A percentile compares a stretch with the other conserved stretches of the same genome.
Conservation (phyloP, 23 tunicate species). For the Styela clava region DNA sequence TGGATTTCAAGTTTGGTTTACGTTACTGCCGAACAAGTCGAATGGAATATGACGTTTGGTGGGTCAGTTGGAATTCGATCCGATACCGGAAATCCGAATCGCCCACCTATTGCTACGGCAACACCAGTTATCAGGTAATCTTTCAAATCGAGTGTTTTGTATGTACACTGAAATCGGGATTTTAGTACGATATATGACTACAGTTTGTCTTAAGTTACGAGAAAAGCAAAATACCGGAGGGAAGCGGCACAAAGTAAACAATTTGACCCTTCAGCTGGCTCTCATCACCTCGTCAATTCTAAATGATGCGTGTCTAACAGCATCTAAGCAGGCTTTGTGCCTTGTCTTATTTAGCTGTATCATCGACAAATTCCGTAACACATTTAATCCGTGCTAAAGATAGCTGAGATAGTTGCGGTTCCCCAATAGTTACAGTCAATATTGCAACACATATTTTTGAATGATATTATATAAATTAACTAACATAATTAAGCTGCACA, state of each 20-base stretch:
- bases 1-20: slow-evolving; percentile 10
- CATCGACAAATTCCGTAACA: too few species aligned
- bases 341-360: too few species aligned
- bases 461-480: too few species aligned
- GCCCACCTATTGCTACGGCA: slow-evolving; percentile 50
- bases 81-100: slow-evolving; percentile 63
- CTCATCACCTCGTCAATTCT: background rate
- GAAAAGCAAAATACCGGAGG: background rate
- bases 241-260: background rate
- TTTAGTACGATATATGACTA: too few species aligned
- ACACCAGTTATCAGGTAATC: slow-evolving; percentile 33
- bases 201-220: background rate
- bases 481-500: too few species aligned
- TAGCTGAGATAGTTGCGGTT: too few species aligned
- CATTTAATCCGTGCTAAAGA: too few species aligned
- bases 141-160: background rate
- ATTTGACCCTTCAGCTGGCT: background rate
- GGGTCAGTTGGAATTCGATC: slow-evolving; percentile 44
- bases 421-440: too few species aligned
- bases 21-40: background rate
- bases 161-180: background rate
- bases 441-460: too few species aligned
- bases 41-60: slow-evolving; percentile 44
- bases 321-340: too few species aligned
- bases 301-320: background rate